phyloP scores from a whole-genome alignment of 2,113 vertebrate species.

The Oncorhynchus clarkii region DNA sequence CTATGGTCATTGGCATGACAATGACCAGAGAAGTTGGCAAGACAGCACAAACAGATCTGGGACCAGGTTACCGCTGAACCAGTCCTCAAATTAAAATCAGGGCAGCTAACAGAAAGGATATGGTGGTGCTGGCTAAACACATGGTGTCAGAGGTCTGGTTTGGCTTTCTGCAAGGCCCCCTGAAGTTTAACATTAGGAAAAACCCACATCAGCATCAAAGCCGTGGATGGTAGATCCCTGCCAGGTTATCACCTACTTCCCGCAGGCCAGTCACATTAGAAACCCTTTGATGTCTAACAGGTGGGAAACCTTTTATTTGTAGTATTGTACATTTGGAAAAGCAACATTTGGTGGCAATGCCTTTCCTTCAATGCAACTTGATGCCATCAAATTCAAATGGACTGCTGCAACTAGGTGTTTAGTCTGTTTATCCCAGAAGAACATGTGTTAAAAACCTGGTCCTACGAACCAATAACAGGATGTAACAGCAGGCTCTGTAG shows the following conservation, averaged over 20 bases:
- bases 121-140: constrained; percentile 32
- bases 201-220: constrained; percentile 62
- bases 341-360: constrained; percentile 19
- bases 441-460: constrained; percentile 66
- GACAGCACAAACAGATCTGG: too few species aligned
- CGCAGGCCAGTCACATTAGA: constrained; percentile 13
- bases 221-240: constrained; percentile 35
- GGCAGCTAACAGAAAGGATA: constrained; percentile 8
- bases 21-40: too few species aligned
- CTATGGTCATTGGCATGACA: too few species aligned
- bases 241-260: constrained; percentile 44
- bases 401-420: constrained; percentile 51
- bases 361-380: not conserved
- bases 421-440: constrained; percentile 55
- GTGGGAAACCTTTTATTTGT: constrained; percentile 19
- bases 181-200: constrained; percentile 41
- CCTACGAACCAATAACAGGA: constrained; percentile 69
- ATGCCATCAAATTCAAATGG: constrained; percentile 31
- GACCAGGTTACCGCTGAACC: not conserved
- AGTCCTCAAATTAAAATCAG: not conserved
- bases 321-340: not conserved
- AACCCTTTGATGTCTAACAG: constrained; percentile 32
- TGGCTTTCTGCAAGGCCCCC: constrained; percentile 22
- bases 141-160: constrained; percentile 11
- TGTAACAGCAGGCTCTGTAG: constrained; percentile 67